Evolutionary conservation across 2,113 vertebrate genomes (phyloP).

Genomic region (Anser cygnoides): DNA sequence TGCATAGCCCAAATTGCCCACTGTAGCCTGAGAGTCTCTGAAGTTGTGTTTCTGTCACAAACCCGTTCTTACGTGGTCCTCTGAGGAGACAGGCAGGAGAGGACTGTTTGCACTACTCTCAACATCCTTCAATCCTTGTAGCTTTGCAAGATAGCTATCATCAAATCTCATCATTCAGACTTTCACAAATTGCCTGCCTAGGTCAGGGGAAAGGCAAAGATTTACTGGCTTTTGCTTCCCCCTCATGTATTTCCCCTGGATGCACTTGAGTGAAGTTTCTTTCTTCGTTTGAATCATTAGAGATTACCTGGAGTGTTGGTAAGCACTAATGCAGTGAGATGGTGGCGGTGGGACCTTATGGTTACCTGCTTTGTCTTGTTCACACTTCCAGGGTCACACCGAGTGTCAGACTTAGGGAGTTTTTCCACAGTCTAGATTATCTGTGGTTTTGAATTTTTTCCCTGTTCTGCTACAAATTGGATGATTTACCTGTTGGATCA

Average conservation of each 20-base stretch:
- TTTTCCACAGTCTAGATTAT: background rate
- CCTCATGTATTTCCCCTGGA: background rate
- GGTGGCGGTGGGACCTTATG: rapidly evolving
- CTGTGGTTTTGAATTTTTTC: background rate
- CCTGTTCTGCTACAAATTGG: background rate
- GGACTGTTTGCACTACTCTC: background rate
- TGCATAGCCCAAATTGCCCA: background rate
- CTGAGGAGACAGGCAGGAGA: background rate
- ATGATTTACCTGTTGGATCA: background rate
- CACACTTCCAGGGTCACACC: background rate
- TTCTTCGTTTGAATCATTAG: background rate
- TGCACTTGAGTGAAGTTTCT: background rate
- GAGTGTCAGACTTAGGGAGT: background rate
- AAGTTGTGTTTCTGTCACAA: background rate
- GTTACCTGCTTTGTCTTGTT: background rate
- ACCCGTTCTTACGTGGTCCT: background rate
- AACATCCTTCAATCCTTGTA: background rate
- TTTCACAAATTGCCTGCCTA: background rate
- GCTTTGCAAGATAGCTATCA: background rate
- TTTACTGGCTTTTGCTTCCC: background rate
- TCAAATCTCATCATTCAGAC: background rate
- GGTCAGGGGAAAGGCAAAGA: background rate
- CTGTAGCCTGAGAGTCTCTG: background rate
- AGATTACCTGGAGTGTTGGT: background rate
- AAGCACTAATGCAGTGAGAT: background rate